Percentiles rank a stretch among this genome's conserved stretches.
These are phyloP conservation scores for Hypothenemus hampei DNA, from an alignment of 1,140 invertebrate genomes.

Conservation along the genomic window DNA sequence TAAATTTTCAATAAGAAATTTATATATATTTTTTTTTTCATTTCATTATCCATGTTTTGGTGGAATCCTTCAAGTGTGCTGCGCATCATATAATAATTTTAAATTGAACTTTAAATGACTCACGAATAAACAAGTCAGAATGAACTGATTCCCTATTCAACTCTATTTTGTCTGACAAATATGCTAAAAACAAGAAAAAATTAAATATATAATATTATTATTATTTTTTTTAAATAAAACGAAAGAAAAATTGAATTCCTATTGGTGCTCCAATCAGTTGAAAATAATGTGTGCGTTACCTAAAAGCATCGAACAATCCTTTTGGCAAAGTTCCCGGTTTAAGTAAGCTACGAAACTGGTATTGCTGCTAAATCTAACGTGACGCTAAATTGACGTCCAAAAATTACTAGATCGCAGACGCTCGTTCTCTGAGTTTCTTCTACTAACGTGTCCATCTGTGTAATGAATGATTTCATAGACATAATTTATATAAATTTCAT, in stretches of 20 bases:
- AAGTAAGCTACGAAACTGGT: conserved; percentile 20
- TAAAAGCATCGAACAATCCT: conserved; percentile 12
- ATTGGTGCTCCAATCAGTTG: no score
- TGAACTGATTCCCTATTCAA: no score
- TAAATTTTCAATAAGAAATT: conserved; percentile 26
- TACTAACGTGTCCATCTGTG: not conserved
- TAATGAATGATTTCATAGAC: not conserved
- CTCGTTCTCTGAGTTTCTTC: conserved; percentile 6
- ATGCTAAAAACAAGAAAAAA: no score
- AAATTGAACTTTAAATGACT: no score
- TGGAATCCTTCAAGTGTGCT: no score
- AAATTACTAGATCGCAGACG: conserved; percentile 12
- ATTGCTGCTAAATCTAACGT: conserved; percentile 15
- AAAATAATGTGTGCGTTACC: not conserved
- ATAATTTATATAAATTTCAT: not conserved
- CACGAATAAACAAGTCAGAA: no score
- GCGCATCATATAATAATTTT: no score
- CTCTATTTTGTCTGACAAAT: no score
- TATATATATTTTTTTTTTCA: not conserved
- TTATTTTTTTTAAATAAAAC: no score
- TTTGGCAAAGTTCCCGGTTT: conserved; percentile 26
- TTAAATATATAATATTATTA: no score
- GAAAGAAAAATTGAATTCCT: no score
- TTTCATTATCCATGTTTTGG: not conserved
- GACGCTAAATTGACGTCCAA: conserved; percentile 18